Evolutionary conservation across 2,797 vertebrate species (phyloP), one percentile per base, ranked within the genome.

Genomic region (Fistularia tabacaria): DNA sequence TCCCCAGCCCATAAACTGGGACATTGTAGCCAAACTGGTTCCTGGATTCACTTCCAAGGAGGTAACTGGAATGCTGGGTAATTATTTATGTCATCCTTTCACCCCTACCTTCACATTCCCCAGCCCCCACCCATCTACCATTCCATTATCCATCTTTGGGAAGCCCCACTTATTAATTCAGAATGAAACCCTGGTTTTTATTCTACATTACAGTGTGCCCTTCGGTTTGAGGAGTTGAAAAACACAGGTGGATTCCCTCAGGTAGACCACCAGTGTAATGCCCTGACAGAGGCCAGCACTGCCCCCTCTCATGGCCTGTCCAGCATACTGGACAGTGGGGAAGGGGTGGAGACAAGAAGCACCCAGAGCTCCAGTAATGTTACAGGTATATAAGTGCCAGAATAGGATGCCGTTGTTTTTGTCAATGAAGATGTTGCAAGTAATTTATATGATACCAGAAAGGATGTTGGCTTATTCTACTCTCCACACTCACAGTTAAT

Each of bases 41-140:
- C 97, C 96, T 52, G 95, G 96, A 64, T 95, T 95, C 79, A 95
- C 95, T 69, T 90, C 96, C 36, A 97, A 94, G 85, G 94, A 99
- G 93, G 96, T 98, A 91, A 90, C 54, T 45, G 57, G 46, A 58
- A 56, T 11, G 43, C 51, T n/a, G 51, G 37, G 45, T 14, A 3
- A 43, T n/a, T 46, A 14, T 46, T 38, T 42, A 6, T 42, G 5
- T 40, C 39, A 40, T 40, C 39, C 39, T 8, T 40, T 40, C 15
- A 10, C 25, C 7, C 7, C 36, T n/a, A 25, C 25, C 25, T 5
- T 25, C 25, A 25, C 25, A 25, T 5, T 3, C 38, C 14, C 39
- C 38, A 9, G 44, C 37, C 57, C 57, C 42, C 59, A 49, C 59
- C 42, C 13, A 7, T 51, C 38, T 42, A 1, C 12, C 10, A 25